These are phyloP conservation scores for Hippocampus comes DNA, from an alignment of 2,113 vertebrate genomes.

Conservation along the genomic window DNA sequence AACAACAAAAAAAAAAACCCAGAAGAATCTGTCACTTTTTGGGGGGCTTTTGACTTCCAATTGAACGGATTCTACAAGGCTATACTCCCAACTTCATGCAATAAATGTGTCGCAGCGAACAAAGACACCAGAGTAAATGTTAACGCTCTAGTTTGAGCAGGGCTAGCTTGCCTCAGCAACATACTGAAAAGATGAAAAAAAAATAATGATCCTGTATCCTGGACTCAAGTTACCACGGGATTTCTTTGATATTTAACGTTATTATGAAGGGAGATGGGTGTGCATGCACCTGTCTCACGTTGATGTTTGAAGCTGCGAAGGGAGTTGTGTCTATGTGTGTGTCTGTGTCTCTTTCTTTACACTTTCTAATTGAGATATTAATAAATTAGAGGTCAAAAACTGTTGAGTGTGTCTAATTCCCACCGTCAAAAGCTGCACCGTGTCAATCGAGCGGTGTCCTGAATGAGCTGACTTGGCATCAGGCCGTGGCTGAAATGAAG, in stretches of 20 bases:
- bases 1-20: no score
- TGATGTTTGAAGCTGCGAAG: no score
- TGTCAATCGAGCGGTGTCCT: slow-evolving; percentile 85
- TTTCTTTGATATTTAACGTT: neutral
- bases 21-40: no score
- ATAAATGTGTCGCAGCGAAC: no score
- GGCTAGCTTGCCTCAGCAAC: neutral
- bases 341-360: neutral
- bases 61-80: no score
- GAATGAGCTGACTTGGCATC: slow-evolving; percentile 81
- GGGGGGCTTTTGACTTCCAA: no score
- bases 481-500: slow-evolving; percentile 62
- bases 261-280: no score
- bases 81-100: no score
- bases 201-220: neutral
- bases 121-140: no score
- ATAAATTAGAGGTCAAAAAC: neutral
- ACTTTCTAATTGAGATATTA: neutral
- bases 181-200: neutral
- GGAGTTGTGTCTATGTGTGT: neutral
- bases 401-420: slow-evolving; percentile 26
- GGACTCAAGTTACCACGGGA: neutral
- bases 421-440: slow-evolving; percentile 93
- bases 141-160: neutral
- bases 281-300: no score